A percentile compares a stretch with the other conserved stretches of the same genome.
phyloP scores from a whole-genome alignment of 1,140 invertebrate species.

The Ceratitis capitata region DNA sequence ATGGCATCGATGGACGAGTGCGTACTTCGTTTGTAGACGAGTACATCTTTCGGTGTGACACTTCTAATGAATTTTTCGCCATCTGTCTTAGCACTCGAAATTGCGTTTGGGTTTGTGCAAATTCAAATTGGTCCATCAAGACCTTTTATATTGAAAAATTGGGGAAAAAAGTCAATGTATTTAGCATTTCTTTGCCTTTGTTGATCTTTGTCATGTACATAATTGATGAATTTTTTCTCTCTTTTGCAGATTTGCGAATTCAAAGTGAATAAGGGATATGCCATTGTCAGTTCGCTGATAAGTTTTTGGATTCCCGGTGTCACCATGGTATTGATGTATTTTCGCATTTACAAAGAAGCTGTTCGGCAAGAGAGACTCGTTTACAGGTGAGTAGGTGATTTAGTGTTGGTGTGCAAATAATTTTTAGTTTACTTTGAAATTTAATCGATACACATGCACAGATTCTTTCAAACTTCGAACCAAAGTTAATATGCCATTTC shows the following conservation, averaged over 20 bases:
- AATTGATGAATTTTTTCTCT: constrained; percentile 33
- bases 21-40: too few relatives aligned
- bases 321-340: constrained; percentile 95
- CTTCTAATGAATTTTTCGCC: neutral
- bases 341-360: constrained; percentile 90
- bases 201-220: neutral
- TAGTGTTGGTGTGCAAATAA: too few relatives aligned
- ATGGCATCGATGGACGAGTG: too few relatives aligned
- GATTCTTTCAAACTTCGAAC: too few relatives aligned
- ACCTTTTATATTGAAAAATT: too few relatives aligned
- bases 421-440: too few relatives aligned
- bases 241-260: constrained; percentile 75
- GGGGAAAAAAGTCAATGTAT: too few relatives aligned
- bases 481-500: too few relatives aligned
- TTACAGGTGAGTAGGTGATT: constrained; percentile 78
- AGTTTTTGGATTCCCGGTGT: constrained; percentile 97
- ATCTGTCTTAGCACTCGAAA: neutral
- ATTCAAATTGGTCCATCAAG: too few relatives aligned
- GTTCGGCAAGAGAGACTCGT: constrained; percentile 90
- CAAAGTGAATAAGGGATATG: constrained; percentile 89
- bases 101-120: neutral
- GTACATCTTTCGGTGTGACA: too few relatives aligned
- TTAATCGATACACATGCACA: too few relatives aligned
- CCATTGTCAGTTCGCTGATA: constrained; percentile 89
- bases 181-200: neutral